These are phyloP conservation scores for Hedychridium roseum DNA, from an alignment of 2,888 invertebrate species.

Conservation along the genomic window DNA sequence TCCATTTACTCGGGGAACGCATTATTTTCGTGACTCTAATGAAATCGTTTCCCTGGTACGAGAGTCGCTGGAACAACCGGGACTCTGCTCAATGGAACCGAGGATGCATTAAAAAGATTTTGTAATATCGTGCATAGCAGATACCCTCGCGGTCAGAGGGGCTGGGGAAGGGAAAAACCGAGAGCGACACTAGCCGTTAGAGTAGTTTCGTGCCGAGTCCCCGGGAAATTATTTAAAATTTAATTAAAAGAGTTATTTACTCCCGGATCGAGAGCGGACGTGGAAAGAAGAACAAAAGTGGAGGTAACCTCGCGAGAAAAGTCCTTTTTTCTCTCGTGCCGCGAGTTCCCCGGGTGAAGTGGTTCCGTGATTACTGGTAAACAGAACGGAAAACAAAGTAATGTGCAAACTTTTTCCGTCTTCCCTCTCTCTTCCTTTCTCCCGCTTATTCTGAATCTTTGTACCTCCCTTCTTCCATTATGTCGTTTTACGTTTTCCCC, in stretches of 20 bases:
- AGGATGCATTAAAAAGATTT: neutral
- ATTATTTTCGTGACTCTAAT: no score
- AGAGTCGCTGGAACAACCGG: no score
- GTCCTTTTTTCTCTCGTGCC: conserved; percentile 7
- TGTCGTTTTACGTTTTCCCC: no score
- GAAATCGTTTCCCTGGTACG: no score
- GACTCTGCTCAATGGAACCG: no score
- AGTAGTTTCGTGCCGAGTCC: no score
- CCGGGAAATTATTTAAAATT: conserved; percentile 41
- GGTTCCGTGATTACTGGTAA: conserved; percentile 40
- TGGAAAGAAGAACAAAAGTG: conserved; percentile 8
- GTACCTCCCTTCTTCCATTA: neutral
- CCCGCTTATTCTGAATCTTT: neutral
- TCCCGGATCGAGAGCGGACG: conserved; percentile 19
- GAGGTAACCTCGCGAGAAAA: conserved; percentile 7
- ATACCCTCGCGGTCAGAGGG: neutral
- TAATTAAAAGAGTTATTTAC: conserved; percentile 48
- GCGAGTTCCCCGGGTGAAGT: conserved; percentile 29
- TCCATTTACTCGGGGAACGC: no score
- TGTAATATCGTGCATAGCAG: neutral
- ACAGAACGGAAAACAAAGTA: conserved; percentile 35
- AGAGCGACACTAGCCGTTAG: neutral
- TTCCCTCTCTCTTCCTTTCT: conserved; percentile 2
- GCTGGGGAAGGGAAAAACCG: neutral
- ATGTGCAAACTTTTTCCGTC: conserved; percentile 10